phyloP scores from a whole-genome alignment of 2,888 invertebrate species.

The Strigamia crassipes region DNA sequence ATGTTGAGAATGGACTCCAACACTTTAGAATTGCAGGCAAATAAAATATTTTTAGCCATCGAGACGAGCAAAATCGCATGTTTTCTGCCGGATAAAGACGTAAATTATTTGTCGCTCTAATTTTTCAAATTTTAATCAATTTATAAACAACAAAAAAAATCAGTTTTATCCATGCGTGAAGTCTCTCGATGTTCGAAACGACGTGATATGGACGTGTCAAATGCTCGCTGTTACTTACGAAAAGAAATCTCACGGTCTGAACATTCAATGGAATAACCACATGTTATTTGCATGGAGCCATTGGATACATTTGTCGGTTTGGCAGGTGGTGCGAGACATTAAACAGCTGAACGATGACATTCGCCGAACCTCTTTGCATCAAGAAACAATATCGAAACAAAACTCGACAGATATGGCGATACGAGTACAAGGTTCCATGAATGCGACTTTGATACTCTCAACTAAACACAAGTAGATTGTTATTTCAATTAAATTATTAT shows the following conservation, averaged over 20 bases:
- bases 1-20: slow-evolving; percentile 71
- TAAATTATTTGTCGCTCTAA: slow-evolving; percentile 4
- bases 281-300: slow-evolving; percentile 64
- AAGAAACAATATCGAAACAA: neutral
- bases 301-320: slow-evolving; percentile 22
- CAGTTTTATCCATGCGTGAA: slow-evolving; percentile 60
- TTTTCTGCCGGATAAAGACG: slow-evolving; percentile 64
- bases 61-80: slow-evolving; percentile 70
- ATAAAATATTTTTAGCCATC: slow-evolving; percentile 66
- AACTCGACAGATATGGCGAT: neutral
- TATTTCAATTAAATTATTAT: neutral
- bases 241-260: slow-evolving; percentile 37
- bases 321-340: neutral
- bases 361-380: slow-evolving; percentile 52
- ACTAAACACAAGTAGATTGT: neutral
- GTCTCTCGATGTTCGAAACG: slow-evolving; percentile 61
- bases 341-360: neutral
- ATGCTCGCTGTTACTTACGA: neutral
- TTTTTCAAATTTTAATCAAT: neutral
- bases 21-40: slow-evolving; percentile 65
- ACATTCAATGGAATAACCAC: slow-evolving; percentile 65
- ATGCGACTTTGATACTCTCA: neutral
- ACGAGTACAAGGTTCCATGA: neutral
- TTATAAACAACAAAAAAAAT: no score
- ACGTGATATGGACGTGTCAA: neutral